phyloP scores from a whole-genome alignment of 2,113 vertebrate species.

The Probosciger aterrimus region DNA sequence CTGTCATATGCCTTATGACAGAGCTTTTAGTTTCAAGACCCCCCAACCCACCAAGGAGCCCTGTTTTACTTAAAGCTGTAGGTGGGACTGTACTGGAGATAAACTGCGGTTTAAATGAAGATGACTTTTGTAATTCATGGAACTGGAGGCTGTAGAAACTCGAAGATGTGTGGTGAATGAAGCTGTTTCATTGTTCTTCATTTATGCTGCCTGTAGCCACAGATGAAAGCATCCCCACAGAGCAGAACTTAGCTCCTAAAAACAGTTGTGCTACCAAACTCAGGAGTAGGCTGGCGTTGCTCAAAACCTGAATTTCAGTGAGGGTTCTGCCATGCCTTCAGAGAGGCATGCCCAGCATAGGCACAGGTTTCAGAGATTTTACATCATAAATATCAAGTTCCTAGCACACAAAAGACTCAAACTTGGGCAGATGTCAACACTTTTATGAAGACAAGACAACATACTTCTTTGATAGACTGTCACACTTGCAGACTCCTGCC shows the following conservation, averaged over 20 bases:
- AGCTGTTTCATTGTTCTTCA: not conserved
- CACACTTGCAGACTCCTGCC: not conserved
- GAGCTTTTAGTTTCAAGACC: not conserved
- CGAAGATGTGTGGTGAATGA: not conserved
- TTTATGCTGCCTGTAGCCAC: not conserved
- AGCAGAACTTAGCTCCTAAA: not conserved
- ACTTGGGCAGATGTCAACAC: not conserved
- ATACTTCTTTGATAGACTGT: fast-evolving
- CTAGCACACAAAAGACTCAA: not conserved
- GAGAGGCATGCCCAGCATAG: not conserved
- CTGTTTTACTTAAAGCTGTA: not conserved
- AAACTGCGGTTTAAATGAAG: not conserved
- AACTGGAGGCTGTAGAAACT: not conserved
- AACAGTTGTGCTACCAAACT: not conserved
- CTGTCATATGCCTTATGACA: not conserved
- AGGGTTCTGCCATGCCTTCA: not conserved
- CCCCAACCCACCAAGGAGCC: not conserved
- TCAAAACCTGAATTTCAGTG: not conserved
- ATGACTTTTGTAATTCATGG: not conserved
- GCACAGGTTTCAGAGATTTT: not conserved
- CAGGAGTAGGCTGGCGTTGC: not conserved
- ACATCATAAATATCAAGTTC: not conserved
- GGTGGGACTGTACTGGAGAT: not conserved
- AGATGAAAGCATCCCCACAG: not conserved
- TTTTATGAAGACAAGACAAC: not conserved